Conservation (phyloP, 2,113 vertebrate genomes). For the Peromyscus maniculatus region DNA sequence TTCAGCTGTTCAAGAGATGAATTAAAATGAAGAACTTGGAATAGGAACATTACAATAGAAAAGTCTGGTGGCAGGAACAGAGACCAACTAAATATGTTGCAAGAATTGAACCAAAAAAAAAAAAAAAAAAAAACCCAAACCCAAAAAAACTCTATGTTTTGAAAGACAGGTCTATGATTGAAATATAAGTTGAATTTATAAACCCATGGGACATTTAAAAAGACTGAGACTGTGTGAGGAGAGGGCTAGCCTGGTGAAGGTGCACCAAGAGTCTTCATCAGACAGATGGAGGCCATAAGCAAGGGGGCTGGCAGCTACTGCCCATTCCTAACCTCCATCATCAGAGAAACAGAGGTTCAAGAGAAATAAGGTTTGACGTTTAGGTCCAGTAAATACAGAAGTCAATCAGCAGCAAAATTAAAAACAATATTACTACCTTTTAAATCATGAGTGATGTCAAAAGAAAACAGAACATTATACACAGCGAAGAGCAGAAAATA, state of each 20-base stretch:
- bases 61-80: conserved; percentile 37
- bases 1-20: conserved; percentile 61
- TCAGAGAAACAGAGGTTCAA: conserved; percentile 51
- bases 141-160: background rate
- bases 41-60: conserved; percentile 57
- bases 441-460: conserved; percentile 46
- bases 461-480: conserved; percentile 25
- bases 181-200: conserved; percentile 57
- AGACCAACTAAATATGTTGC: conserved; percentile 34
- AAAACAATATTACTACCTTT: conserved; percentile 54
- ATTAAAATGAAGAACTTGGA: conserved; percentile 71
- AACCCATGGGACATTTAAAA: conserved; percentile 41
- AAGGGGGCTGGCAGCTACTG: background rate
- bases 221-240: conserved; percentile 18
- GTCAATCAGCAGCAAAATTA: conserved; percentile 40
- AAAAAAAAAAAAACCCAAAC: background rate
- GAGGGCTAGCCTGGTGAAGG: background rate
- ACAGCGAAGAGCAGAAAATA: background rate
- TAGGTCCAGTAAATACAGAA: conserved; percentile 53
- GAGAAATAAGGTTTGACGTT: conserved; percentile 51
- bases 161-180: conserved; percentile 9
- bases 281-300: background rate
- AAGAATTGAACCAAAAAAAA: conserved; percentile 42
- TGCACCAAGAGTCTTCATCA: background rate
- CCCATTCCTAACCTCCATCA: conserved; percentile 26